Base-by-base conservation (phyloP, 2,113 vertebrate genomes). In the Cebus imitator region DNA sequence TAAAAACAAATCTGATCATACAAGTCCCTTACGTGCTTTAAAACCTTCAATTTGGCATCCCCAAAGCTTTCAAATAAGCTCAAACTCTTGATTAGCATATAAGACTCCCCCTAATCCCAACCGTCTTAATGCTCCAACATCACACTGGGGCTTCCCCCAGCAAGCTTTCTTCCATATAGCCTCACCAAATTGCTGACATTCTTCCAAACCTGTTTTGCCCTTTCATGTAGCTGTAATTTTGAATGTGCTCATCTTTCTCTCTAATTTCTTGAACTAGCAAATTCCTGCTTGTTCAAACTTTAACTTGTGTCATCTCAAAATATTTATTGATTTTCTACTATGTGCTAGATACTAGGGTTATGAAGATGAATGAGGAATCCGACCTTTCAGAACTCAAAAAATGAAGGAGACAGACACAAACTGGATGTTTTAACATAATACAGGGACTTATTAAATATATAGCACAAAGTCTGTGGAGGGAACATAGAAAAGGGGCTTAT, bases 41-140 rank as follows among this genome's bases (percentile, higher is more conserved):
- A 85, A 87, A 61, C 64, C 55, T 88, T 89, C 76, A 52, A 30
- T 40, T 45, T 93, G 81, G 55, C 64, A 85, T 88, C 52, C 37
- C 25, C 64, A 43, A 9, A 43, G 57, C 21, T 89, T 55, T 89
- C 27, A 76, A 57, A 78, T 61, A 68, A 82, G 68, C 27, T 86
- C 23, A 16, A 48, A 68, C 30, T 30, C 78, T 94, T 61, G 25
- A 81, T 58, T 13, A 45, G 55, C 9, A 68, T 57, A 35, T n/a
- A 61, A 82, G 27, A 17, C 11, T 37, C 23, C 57, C 43, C 57
- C 64, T 72, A 90, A 94, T 43, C 45, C 58, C 27, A 32, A 2
- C 8, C 57, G 43, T 50, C 6, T 25, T 79, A 18, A 83, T 68
- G 61, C 66, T 79, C 35, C 55, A 32, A 57, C 5, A 12, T 12